Evolutionary conservation across 2,113 vertebrate species (phyloP), one percentile per base, ranked within the genome.

Genomic region (Malaclemys terrapin): DNA sequence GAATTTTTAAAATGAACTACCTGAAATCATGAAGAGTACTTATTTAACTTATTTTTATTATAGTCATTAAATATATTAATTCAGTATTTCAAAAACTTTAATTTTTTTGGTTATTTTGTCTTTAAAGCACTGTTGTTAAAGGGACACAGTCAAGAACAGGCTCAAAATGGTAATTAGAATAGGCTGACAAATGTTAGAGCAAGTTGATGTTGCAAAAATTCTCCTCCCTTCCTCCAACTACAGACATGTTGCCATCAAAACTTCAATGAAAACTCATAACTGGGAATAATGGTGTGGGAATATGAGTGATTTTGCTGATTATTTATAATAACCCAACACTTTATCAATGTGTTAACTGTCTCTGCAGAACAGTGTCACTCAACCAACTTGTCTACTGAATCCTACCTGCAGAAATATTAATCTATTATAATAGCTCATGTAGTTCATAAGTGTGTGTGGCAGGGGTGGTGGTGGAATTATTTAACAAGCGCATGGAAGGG

Each of bases 1-100:
- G 80, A 24, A 82, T 38, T 52, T 17, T 69, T 24, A 69, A 85
- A 59, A 84, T 76, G 9, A 89, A 83, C 35, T 79, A 20, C 8
- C 19, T 81, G 50, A 53, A 79, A 81, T 19, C 7, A 89, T 16
- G 35, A 49, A 76, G 20, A 91, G 2, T 85, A 89, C 94, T 47
- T 89, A 90, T 89, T 85, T 96, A 94, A 94, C 1, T 94, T 97
- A 93, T 96, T 95, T 54, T 91, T 92, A 35, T 56, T 42, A 54
- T 65, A 83, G n/a, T 20, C 4, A n/a, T 72, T 82, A 89, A 85
- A 85, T 9, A 80, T 56, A 65, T 19, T 35, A 2, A 50, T 38
- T 78, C 3, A 17, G 12, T 53, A 6, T 54, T 86, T 72, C 4
- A 69, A 35, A 65, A 19, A 69, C 31, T 72, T 42, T 14, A 4